These are phyloP conservation scores for Trichogramma pretiosum DNA, from an alignment of 1,140 invertebrate species.

Conservation along the genomic window DNA sequence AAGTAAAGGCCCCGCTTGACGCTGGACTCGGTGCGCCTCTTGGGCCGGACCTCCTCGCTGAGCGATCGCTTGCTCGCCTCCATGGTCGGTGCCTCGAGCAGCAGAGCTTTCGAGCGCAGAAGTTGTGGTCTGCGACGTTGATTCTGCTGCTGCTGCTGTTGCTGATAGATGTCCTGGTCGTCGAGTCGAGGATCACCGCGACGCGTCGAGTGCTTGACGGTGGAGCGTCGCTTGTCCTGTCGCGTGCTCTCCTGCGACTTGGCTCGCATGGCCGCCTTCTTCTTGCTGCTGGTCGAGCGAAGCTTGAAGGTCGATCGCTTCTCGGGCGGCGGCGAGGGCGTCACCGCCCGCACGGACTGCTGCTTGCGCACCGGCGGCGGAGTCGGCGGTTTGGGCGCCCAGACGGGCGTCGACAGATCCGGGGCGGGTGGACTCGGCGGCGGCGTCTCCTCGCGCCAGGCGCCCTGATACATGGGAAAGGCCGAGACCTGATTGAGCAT, in stretches of 20 bases:
- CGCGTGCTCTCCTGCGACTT: constrained; percentile 22
- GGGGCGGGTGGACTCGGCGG: constrained; percentile 28
- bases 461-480: constrained; percentile 42
- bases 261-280: constrained; percentile 18
- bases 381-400: constrained; percentile 27
- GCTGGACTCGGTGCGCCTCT: constrained; percentile 21
- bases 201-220: constrained; percentile 9
- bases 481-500: constrained; percentile 38
- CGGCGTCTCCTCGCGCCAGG: constrained; percentile 40
- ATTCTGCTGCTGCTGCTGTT: constrained; percentile 27
- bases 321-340: constrained; percentile 21
- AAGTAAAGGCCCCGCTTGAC: constrained; percentile 19
- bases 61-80: constrained; percentile 35
- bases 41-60: constrained; percentile 37
- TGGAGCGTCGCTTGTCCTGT: background rate
- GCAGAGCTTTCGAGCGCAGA: constrained; percentile 34
- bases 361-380: constrained; percentile 25
- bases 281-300: constrained; percentile 19
- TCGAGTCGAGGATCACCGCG: constrained; percentile 29
- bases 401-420: constrained; percentile 31
- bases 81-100: constrained; percentile 32
- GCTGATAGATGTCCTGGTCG: constrained; percentile 35
- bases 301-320: constrained; percentile 16
- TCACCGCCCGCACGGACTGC: constrained; percentile 17
- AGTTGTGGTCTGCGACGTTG: too few species aligned